Base-by-base conservation (phyloP, 2,113 vertebrate species). In the Brevimyrus niger region DNA sequence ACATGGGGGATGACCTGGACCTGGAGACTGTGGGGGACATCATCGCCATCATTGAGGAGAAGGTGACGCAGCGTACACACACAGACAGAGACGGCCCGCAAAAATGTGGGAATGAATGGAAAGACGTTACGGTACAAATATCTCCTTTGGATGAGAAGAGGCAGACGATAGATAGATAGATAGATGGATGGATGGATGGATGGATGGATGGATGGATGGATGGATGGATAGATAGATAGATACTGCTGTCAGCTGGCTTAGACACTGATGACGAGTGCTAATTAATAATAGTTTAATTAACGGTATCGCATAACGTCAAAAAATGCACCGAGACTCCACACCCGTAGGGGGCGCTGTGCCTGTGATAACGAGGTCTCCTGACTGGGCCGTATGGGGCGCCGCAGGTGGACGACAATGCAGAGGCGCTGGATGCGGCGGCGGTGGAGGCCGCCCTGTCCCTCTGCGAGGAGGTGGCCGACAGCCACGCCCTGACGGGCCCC, bases 1-100 rank as follows among this genome's bases (percentile, higher is more conserved):
- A 98, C 91, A 97, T 98, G 4, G 97, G 97, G 69, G 97, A 98
- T 92, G 98, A 98, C 91, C 95, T 99, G 93, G 97, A 98, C 92
- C 96, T 98, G 47, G 98, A 98, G 92, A 99, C 98, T 0, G 97
- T 98, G 92, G 98, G 98, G 89, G 98, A 99, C 93, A 98, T 99
- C 90, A 99, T 98, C 91, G 97, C 97, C 91, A 99, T 99, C 91
- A 98, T 99, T 92, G 97, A 99, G 91, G 97, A 99, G 89, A 95
- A 96, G 94, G 95, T 95, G 69, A 83, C 38, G 3, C 13, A 31
- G 21, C 31, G 4, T 17, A 5, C 17, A 6, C 15, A 17, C 50
- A n/a, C 23, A 42, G 27, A 38, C 69, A 27, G 5, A n/a, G 23
- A 76, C 21, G 5, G 3, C 65, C n/a, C 6, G 27, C 65, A 11